These are phyloP conservation scores for Drymonia ruficornis DNA, from an alignment of 2,888 invertebrate species.

Conservation along the genomic window DNA sequence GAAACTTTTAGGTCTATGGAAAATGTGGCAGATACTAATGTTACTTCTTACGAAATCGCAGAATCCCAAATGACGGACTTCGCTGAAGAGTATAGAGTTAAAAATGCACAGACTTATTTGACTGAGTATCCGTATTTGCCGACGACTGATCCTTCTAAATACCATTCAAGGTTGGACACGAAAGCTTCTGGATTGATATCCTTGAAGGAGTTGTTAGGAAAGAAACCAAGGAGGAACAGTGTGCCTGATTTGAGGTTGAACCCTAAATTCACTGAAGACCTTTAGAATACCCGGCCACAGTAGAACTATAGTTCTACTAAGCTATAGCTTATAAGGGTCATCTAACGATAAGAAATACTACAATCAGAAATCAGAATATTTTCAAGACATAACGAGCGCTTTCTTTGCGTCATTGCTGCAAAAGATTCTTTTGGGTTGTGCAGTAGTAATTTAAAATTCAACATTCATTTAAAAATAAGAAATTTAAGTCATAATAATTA, in stretches of 20 bases:
- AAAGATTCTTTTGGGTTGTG: neutral
- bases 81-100: constrained; percentile 61
- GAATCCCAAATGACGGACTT: constrained; percentile 66
- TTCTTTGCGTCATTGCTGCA: too few species aligned
- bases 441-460: too few species aligned
- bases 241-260: constrained; percentile 77
- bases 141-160: constrained; percentile 78
- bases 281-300: constrained; percentile 39
- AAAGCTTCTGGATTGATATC: constrained; percentile 77
- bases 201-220: constrained; percentile 66
- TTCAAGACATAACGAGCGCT: too few species aligned
- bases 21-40: constrained; percentile 63
- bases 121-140: constrained; percentile 80
- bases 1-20: constrained; percentile 82
- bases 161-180: constrained; percentile 72
- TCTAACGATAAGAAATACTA: too few species aligned
- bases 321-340: too few species aligned
- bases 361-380: too few species aligned
- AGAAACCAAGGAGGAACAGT: constrained; percentile 73
- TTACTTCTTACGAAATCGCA: constrained; percentile 73
- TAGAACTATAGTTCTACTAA: too few species aligned
- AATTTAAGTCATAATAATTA: constrained; percentile 20
- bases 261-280: constrained; percentile 66
- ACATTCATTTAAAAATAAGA: too few species aligned
- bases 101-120: constrained; percentile 75